Evolutionary conservation across 2,113 vertebrate species (phyloP).

Genomic region (Anolis carolinensis): DNA sequence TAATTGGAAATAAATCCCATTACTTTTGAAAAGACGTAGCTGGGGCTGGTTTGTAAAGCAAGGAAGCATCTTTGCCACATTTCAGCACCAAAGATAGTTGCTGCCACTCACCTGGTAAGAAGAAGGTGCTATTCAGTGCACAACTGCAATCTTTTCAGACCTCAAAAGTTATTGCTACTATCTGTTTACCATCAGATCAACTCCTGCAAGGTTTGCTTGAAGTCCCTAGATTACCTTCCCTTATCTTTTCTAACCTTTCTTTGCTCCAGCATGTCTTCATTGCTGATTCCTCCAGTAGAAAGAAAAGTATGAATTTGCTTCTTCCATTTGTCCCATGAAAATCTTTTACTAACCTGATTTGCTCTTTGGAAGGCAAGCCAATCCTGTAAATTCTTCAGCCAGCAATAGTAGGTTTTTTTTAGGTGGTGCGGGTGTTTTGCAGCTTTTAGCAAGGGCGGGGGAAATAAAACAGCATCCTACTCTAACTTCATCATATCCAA

Average conservation of each 20-base stretch:
- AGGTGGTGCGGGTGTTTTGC: background rate
- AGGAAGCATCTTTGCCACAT: background rate
- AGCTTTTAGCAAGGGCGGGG: background rate
- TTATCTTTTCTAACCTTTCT: background rate
- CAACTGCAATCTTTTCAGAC: background rate
- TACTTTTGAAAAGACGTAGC: background rate
- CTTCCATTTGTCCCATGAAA: background rate
- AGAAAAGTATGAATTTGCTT: background rate
- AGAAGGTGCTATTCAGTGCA: background rate
- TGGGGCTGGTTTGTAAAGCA: background rate
- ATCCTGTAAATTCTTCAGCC: background rate
- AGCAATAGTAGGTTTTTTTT: background rate
- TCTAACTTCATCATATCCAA: background rate
- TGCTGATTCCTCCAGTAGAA: background rate
- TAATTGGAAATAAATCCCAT: background rate
- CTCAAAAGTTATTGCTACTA: background rate
- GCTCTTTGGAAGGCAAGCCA: background rate
- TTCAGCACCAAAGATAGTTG: slow-evolving; percentile 1
- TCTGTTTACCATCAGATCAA: background rate
- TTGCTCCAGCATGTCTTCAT: background rate
- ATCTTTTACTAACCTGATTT: slow-evolving; percentile 2
- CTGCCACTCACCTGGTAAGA: slow-evolving; percentile 11
- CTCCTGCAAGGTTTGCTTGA: background rate
- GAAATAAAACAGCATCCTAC: background rate
- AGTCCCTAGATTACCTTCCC: background rate